Evolutionary conservation across 2,797 vertebrate species (phyloP), one percentile per base, ranked within the genome.

Genomic region (Uromys caudimaculatus): DNA sequence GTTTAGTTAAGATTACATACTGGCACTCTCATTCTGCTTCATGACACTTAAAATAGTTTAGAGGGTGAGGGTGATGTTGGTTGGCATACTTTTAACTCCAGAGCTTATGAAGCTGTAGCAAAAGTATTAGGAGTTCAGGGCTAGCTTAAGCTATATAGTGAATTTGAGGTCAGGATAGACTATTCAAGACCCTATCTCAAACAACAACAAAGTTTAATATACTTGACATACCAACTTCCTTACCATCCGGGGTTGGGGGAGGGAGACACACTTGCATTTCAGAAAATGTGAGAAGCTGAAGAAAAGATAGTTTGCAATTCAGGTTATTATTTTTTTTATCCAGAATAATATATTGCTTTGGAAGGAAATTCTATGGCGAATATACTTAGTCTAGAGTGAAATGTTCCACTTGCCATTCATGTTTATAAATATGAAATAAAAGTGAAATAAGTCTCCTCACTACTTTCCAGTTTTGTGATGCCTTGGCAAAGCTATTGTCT

Each of bases 231-330:
- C 9, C 23, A 90, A 56, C 71, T 93, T 83, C 10, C 16, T 84
- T 91, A 56, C 32, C 27, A 32, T 75, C 44, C 6, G 86, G 17
- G 35, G 3, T 3, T 14, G 52, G 3, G 50, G 90, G 9, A n/a
- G 13, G 19, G 6, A 60, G 19, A 3, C 62, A 14, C 3, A 83
- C 32, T 88, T 56, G 17, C 9, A 69, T 58, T 89, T 52, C 67
- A 71, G 12, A 79, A 91, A 93, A 87, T 21, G 29, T n/a, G 5
- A 97, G n/a, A 64, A 27, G 9, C 44, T 27, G 27, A 90, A 41
- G 81, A 90, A 93, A 90, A 50, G 44, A 56, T 54, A 60, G 50
- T 58, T 97, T 78, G 47, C 71, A 62, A 96, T 86, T 93, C 12
- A 58, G 35, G 50, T 75, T n/a, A 94, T n/a, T 24, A 54, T 86